phyloP scores from a whole-genome alignment of 2,797 vertebrate genomes.

The Ibycter americanus region DNA sequence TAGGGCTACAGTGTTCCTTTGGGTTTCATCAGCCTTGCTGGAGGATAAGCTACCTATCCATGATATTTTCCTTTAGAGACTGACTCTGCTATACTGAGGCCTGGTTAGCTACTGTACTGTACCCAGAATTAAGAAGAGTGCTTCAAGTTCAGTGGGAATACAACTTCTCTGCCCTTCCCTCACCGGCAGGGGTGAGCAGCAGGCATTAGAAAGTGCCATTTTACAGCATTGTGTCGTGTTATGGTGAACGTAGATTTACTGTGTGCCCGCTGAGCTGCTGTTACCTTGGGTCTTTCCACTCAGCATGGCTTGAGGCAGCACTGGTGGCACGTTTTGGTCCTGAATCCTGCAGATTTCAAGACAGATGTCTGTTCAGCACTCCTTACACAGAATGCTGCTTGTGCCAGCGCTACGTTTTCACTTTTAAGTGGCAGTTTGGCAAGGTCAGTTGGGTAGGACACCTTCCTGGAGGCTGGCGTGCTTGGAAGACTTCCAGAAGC shows the following conservation, averaged over 20 bases:
- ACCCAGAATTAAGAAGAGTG: background rate
- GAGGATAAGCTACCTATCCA: background rate
- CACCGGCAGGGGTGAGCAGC: background rate
- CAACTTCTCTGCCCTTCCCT: background rate
- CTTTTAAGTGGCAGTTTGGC: background rate
- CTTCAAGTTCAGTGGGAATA: background rate
- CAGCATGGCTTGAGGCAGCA: background rate
- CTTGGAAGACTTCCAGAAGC: background rate
- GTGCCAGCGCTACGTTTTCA: rapidly evolving
- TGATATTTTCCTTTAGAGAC: background rate
- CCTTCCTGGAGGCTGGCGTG: background rate
- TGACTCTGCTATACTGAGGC: background rate
- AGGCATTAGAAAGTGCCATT: background rate
- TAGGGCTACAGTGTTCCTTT: background rate
- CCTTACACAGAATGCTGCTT: background rate
- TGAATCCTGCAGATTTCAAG: rapidly evolving
- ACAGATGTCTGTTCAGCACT: background rate
- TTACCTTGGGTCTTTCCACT: background rate
- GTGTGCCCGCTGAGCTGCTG: background rate
- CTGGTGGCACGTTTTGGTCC: background rate
- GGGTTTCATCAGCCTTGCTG: background rate
- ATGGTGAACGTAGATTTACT: background rate
- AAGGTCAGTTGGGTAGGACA: background rate
- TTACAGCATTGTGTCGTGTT: background rate
- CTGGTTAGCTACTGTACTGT: background rate